These are phyloP conservation scores for Oceanodroma tethys DNA, from an alignment of 2,113 vertebrate genomes.

Conservation along the genomic window DNA sequence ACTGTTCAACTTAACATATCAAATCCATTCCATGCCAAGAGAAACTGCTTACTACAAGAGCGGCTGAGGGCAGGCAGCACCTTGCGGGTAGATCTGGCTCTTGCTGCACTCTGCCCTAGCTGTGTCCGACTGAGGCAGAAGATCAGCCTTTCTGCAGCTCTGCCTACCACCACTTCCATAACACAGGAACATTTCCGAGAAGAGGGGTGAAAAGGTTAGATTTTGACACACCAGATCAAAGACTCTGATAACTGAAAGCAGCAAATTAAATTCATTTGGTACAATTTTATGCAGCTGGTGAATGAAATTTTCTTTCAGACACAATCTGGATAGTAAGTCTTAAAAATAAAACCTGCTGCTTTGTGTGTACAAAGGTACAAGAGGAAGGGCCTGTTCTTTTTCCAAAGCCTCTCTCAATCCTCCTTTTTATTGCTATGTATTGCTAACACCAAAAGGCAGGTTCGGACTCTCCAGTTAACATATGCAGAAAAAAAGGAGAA, in stretches of 20 bases:
- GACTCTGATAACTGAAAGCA: background rate
- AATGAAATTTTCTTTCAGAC: background rate
- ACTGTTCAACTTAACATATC: background rate
- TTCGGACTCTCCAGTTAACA: background rate
- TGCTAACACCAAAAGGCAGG: background rate
- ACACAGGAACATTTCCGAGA: background rate
- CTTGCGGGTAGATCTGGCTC: background rate
- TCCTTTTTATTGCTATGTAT: background rate
- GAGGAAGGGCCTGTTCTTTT: background rate
- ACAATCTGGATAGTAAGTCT: background rate
- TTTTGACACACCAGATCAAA: background rate
- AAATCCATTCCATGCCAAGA: background rate
- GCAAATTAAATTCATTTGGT: background rate
- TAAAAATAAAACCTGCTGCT: background rate
- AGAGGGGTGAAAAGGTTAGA: background rate
- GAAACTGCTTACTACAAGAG: background rate
- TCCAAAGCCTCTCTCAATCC: background rate
- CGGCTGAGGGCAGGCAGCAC: background rate
- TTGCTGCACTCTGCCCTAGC: background rate
- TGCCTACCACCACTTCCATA: background rate
- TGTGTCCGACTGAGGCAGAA: background rate
- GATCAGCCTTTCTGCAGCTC: background rate
- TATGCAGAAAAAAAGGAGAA: background rate
- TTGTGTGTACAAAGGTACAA: background rate
- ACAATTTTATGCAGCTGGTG: background rate